Base-by-base conservation (phyloP, 2,797 vertebrate species). In the Podargus strigoides region DNA sequence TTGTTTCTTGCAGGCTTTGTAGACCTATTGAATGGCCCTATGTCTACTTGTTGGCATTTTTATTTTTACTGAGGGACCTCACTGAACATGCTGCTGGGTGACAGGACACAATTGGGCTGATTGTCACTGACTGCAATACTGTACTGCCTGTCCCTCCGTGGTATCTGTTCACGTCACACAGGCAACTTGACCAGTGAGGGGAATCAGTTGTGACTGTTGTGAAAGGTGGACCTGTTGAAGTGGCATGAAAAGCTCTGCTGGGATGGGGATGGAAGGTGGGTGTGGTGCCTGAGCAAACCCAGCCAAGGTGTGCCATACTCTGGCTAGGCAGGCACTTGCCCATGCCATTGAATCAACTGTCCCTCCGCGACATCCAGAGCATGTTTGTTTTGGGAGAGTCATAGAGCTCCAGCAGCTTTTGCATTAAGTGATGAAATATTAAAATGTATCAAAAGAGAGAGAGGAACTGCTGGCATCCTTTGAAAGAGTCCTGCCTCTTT, bases 271-370 rank as follows among this genome's bases (percentile, higher is more conserved):
- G 23, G 46, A n/a, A 28, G 19, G 30, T 17, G 26, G 46, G 14
- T 1, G 12, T n/a, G 32, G 24, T 39, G 22, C 21, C 42, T 42
- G 44, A 77, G 42, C 55, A 73, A 82, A 74, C 15, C 17, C 27
- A 8, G 10, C 8, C 12, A 8, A 53, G 75, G 44, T 4, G 16
- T 41, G 27, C 49, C 55, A 63, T 49, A 14, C 24, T 11, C 28
- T 14, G 30, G 22, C 67, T 21, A 14, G 23, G 50, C 42, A 20
- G 39, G 14, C 28, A 10, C n/a, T 63, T 52, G 39, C 42, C 68
- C 1, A 2, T 19, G 9, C 27, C 7, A 3, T 21, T n/a, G n/a
- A n/a, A n/a, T n/a, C n/a, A n/a, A 12, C n/a, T 34, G 28, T 47
- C 9, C 30, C 19, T 20, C 13, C 0, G 2, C 39, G 81, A 62